Percentiles rank a stretch among this genome's conserved stretches.
These are phyloP conservation scores for Pachyrhynchus sulphureomaculatus DNA, from an alignment of 1,140 invertebrate genomes.

Conservation along the genomic window DNA sequence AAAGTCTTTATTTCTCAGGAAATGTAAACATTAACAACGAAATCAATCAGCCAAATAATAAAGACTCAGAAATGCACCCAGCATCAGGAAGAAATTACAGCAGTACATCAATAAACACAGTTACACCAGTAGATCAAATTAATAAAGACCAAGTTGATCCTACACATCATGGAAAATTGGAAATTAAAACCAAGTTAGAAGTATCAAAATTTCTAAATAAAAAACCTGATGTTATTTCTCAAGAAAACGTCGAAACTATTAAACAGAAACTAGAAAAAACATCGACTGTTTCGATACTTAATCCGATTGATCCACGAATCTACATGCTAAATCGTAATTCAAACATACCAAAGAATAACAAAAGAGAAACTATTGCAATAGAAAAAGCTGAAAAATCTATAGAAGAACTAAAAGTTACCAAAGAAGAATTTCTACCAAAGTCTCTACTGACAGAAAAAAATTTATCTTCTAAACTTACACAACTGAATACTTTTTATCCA, in stretches of 20 bases:
- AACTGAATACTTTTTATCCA: background rate
- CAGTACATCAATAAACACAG: too few species aligned
- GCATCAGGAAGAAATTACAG: background rate
- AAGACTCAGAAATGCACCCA: background rate
- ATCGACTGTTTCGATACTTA: conserved; percentile 1
- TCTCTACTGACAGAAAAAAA: conserved; percentile 30
- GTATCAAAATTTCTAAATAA: background rate
- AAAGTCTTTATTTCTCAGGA: background rate
- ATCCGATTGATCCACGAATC: conserved; percentile 37
- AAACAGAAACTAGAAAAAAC: conserved; percentile 12
- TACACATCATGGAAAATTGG: background rate
- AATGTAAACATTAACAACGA: background rate
- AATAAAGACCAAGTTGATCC: background rate
- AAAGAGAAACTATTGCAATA: conserved; percentile 24
- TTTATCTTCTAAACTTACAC: background rate
- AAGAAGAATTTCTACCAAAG: conserved; percentile 38
- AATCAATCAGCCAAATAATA: background rate
- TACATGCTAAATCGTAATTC: conserved; percentile 33
- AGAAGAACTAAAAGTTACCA: conserved; percentile 15
- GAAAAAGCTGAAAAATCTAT: background rate
- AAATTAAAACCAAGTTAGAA: background rate
- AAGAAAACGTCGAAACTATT: background rate
- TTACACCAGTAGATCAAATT: background rate
- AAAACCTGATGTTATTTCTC: background rate
- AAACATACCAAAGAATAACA: conserved; percentile 30